Evolutionary conservation across 2,888 invertebrate genomes (phyloP), one percentile per base, ranked within the genome.

Genomic region (Calephelis perditalis): DNA sequence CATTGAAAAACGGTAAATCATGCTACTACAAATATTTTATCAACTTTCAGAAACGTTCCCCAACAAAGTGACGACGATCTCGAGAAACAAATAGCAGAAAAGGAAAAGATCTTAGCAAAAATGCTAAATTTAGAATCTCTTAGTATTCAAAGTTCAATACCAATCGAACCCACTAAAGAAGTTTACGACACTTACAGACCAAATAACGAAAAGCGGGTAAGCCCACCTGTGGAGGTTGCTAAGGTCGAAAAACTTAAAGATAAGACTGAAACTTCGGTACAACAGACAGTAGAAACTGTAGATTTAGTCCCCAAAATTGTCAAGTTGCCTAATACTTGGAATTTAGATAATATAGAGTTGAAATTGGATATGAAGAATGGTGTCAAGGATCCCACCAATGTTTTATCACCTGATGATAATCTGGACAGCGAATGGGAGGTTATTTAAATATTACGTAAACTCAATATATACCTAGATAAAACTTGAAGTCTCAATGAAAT

Each of bases 51-150:
- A 49, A 80, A 91, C 67, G 73, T 89, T 54, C 87, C 92, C 0
- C 92, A 93, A 70, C 80, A 91, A 56, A 84, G 91, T 71, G 94
- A 94, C 77, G 94, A 94, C 5, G 92, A 93, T 0, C 92, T 96
- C 58, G 92, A 94, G 68, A 92, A 93, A 68, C 94, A 95, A 67
- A 94, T 96, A 49, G 94, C 94, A 75, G 92, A 93, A 66, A 96
- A 96, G 76, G 96, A 96, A 71, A 94, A 94, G 76, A 91, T 94
- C 26, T 79, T 95, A 11, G 94, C 94, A 0, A 93, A 93, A 72
- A 89, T 94, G 75, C 81, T 95, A 43, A 92, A 93, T 74, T 87
- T 94, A 55, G 93, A 94, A 59, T 90, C 90, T 0, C 76, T 87
- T 35, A 86, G 86, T 71, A 86, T 86, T 62, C 69, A 72, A 60